phyloP scores from a whole-genome alignment of 2,888 invertebrate genomes.

The Myopa testacea region DNA sequence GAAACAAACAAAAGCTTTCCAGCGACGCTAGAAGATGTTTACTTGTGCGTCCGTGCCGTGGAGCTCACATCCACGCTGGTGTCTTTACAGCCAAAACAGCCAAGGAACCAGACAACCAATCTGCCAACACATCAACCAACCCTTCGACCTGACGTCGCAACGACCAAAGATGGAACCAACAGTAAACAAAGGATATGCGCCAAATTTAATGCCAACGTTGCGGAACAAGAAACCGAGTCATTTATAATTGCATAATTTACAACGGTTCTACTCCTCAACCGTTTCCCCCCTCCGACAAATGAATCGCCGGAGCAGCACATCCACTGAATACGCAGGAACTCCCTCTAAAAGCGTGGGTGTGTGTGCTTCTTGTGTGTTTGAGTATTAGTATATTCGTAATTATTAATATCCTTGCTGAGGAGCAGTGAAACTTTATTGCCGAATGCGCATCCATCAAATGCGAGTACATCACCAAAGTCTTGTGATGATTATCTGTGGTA shows the following conservation, averaged over 20 bases:
- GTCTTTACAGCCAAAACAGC: background rate
- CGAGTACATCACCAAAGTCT: background rate
- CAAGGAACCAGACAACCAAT: background rate
- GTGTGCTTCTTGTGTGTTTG: background rate
- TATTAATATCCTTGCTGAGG: background rate
- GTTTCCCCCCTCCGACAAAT: background rate
- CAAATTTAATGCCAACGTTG: slow-evolving; percentile 21
- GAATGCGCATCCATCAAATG: slow-evolving; percentile 36
- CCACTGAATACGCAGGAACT: background rate
- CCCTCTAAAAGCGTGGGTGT: background rate
- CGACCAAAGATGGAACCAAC: background rate
- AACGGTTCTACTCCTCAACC: slow-evolving; percentile 30
- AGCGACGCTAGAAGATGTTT: background rate
- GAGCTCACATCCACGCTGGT: background rate
- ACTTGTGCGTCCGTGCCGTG: background rate
- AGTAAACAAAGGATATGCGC: background rate
- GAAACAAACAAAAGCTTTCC: slow-evolving; percentile 2
- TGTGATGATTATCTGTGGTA: slow-evolving; percentile 21
- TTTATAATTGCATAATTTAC: slow-evolving; percentile 51
- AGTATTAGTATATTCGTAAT: background rate
- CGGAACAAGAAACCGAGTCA: slow-evolving; percentile 35
- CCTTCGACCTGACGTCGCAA: background rate
- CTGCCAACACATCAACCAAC: background rate
- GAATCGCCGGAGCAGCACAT: background rate
- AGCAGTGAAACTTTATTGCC: slow-evolving; percentile 30